Base-by-base conservation (phyloP, 2,888 invertebrate genomes). In the Drosophila parthenogenetica region DNA sequence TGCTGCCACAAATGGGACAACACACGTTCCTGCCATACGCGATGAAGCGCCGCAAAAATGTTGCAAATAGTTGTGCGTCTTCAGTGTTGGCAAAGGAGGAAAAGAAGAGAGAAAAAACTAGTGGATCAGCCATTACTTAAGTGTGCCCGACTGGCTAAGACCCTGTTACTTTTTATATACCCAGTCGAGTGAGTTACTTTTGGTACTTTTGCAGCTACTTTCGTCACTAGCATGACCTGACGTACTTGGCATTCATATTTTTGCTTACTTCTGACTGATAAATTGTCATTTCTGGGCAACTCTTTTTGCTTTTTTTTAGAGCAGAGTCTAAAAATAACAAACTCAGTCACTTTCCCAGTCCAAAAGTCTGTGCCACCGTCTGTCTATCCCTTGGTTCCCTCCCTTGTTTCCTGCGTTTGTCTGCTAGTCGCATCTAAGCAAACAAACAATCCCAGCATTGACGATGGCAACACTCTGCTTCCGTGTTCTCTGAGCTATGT, bases 1-100 rank as follows among this genome's bases (percentile, higher is more conserved):
- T 46, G 66, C 74, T 68, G 70, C 78, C 82, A 63, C 81, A 81
- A 80, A 81, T 82, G 82, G 79, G 39, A 53, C 69, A 74, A 74
- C 69, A 77, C 77, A 77, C 79, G 77, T 77, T 69, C 61, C 49
- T 75, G 68, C 61, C 49, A 46, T 40, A 61, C 59, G 66, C 67
- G 61, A 66, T 73, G 70, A 79, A 76, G 65, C 66, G 63, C 45
- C 64, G 76, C 63, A 62, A 69, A 76, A 61, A 73, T 76, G 69
- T 66, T 40, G 73, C 76, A 76, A 76, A 76, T 73, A 76, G 63
- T 76, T 76, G 76, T 64, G 64, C 48, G 46, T 50, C 61, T 53
- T 48, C 19, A 51, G 25, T 42, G 22, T 29, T 59, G 49, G 13
- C 48, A 48, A 35, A 11, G 46, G 1, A 43, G 11, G 1, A 17